Percentiles rank a stretch among this genome's conserved stretches.
Conservation (phyloP, 2,888 invertebrate genomes). For the Frankliniella fusca region DNA sequence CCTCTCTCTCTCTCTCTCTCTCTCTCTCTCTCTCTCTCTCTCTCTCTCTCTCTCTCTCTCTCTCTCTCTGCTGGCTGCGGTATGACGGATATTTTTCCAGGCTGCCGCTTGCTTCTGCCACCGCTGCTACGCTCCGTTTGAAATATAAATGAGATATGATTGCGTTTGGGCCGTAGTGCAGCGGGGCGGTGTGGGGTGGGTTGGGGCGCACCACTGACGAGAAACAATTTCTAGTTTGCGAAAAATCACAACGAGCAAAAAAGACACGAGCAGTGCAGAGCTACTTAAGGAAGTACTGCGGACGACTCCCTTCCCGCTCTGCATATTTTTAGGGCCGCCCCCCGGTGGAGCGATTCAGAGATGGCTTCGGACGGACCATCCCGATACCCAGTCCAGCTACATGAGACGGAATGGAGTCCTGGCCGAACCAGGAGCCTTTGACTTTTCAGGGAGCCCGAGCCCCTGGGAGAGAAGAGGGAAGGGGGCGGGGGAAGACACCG, state of each 20-base stretch:
- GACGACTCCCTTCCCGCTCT: too few species aligned
- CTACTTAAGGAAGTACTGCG: too few species aligned
- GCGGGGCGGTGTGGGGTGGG: neutral
- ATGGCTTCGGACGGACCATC: too few species aligned
- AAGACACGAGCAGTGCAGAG: too few species aligned
- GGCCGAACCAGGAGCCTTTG: too few species aligned
- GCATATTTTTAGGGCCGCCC: too few species aligned
- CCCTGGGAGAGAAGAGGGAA: too few species aligned
- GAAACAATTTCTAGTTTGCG: neutral
- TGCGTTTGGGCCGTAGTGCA: slow-evolving; percentile 5
- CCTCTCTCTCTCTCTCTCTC: neutral
- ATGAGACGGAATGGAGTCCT: too few species aligned
- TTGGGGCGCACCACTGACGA: neutral
- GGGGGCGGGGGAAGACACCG: neutral
- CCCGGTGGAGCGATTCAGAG: too few species aligned
- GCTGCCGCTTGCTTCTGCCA: neutral
- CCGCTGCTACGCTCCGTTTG: neutral
- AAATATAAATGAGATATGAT: slow-evolving; percentile 10
- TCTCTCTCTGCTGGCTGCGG: neutral
- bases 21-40: neutral
- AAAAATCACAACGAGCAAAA: too few species aligned
- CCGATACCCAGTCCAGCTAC: too few species aligned
- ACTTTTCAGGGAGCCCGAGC: too few species aligned
- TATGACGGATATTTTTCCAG: neutral
- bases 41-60: neutral